phyloP scores from a whole-genome alignment of 1,140 invertebrate genomes.

The Chlorops oryzae region DNA sequence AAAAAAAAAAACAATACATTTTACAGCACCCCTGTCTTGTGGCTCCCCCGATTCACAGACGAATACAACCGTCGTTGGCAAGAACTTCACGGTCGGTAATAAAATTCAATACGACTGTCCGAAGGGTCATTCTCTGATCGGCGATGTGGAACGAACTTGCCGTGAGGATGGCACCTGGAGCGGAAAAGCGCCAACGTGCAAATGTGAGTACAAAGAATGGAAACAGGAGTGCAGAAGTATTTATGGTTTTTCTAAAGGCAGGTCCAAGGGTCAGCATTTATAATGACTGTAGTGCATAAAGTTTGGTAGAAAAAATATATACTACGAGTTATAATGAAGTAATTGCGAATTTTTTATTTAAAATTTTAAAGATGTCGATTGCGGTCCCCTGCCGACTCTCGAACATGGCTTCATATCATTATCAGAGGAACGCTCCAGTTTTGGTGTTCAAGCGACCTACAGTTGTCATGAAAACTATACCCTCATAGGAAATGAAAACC shows the following conservation, averaged over 20 bases:
- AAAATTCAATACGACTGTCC: constrained; percentile 74
- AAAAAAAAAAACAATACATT: background rate
- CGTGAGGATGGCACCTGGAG: constrained; percentile 72
- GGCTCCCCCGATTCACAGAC: constrained; percentile 78
- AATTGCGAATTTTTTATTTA: too few species aligned
- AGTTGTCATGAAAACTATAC: constrained; percentile 80
- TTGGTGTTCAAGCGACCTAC: constrained; percentile 69
- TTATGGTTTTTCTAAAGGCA: too few species aligned
- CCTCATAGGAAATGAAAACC: constrained; percentile 63
- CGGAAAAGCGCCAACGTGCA: constrained; percentile 69
- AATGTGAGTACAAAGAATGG: constrained; percentile 60
- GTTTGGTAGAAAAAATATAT: too few species aligned
- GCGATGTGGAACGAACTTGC: constrained; percentile 64
- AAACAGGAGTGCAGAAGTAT: constrained; percentile 4
- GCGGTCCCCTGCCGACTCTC: constrained; percentile 62
- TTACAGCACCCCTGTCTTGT: constrained; percentile 72
- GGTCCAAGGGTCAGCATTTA: too few species aligned
- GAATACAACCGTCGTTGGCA: constrained; percentile 74
- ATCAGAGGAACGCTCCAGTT: constrained; percentile 65
- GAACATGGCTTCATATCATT: constrained; percentile 68
- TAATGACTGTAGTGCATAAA: too few species aligned
- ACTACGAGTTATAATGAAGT: too few species aligned
- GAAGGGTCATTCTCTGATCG: constrained; percentile 74
- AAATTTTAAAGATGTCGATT: constrained; percentile 79
- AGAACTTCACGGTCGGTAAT: constrained; percentile 63